Conservation (phyloP, 2,888 invertebrate species). For the Stictocephala bisonia region DNA sequence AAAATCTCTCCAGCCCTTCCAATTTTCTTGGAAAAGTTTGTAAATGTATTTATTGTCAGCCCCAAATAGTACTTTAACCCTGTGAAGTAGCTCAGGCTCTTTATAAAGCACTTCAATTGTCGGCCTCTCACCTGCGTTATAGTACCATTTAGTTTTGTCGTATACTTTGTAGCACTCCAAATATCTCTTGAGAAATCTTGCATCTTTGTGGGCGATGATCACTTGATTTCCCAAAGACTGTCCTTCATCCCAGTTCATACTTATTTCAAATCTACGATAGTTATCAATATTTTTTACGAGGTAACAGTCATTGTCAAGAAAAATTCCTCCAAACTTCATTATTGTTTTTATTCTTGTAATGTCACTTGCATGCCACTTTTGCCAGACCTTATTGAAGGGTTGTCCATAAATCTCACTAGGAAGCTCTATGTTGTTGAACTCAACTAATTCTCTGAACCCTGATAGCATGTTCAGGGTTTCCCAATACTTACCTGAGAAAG, state of each 20-base stretch:
- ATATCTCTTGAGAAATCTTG: constrained; percentile 60
- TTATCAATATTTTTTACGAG: constrained; percentile 59
- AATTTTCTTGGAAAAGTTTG: constrained; percentile 18
- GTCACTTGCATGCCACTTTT: constrained; percentile 47
- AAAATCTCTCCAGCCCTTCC: constrained; percentile 48
- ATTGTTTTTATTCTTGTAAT: constrained; percentile 57
- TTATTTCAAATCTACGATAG: constrained; percentile 61
- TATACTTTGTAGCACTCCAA: constrained; percentile 61
- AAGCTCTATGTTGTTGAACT: constrained; percentile 17
- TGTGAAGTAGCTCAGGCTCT: constrained; percentile 62
- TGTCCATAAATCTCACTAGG: constrained; percentile 48
- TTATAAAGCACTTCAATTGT: constrained; percentile 61
- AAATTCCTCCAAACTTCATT: constrained; percentile 62
- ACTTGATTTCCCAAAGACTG: constrained; percentile 53
- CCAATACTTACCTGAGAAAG: constrained; percentile 56
- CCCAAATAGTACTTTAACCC: constrained; percentile 62
- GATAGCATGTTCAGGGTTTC: constrained; percentile 48
- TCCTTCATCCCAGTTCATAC: constrained; percentile 58
- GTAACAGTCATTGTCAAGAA: constrained; percentile 62
- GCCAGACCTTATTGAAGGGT: constrained; percentile 28
- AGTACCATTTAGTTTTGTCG: constrained; percentile 62
- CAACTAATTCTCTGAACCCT: constrained; percentile 47
- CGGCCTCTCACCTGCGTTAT: constrained; percentile 64
- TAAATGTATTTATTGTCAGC: constrained; percentile 57
- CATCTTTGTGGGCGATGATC: constrained; percentile 61